Percentiles rank a stretch among this genome's conserved stretches.
phyloP scores from a whole-genome alignment of 2,888 invertebrate species.

The Apamea monoglypha region DNA sequence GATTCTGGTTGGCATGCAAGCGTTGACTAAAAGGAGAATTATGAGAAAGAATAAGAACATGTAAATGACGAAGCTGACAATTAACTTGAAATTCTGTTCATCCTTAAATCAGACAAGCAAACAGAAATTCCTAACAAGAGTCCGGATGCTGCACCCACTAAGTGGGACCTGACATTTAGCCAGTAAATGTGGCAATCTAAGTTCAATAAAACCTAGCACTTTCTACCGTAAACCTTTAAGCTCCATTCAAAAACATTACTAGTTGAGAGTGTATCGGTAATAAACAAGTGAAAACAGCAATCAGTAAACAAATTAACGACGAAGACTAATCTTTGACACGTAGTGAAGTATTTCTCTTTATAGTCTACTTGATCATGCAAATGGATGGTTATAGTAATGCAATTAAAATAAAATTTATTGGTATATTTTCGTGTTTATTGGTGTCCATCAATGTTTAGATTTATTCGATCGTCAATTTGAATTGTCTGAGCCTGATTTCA shows the following conservation, averaged over 20 bases:
- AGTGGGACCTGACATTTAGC: conserved; percentile 42
- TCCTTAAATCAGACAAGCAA: not conserved
- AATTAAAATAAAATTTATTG: conserved; percentile 37
- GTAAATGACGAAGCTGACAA: not conserved
- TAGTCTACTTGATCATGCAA: conserved; percentile 18
- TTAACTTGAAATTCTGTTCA: not conserved
- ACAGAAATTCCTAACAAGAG: conserved; percentile 17
- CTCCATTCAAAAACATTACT: conserved; percentile 26
- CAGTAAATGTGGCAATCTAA: conserved; percentile 9
- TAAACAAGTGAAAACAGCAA: conserved; percentile 52
- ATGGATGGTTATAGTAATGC: conserved; percentile 27
- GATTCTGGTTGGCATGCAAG: not conserved
- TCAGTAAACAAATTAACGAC: conserved; percentile 40
- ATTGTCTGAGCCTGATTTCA: conserved; percentile 31
- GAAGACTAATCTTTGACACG: conserved; percentile 32
- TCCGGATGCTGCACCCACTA: conserved; percentile 18
- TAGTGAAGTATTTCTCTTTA: conserved; percentile 30
- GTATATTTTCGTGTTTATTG: conserved; percentile 19
- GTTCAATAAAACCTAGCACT: conserved; percentile 39
- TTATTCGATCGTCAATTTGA: conserved; percentile 47
- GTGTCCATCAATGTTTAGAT: conserved; percentile 37
- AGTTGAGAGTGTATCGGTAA: conserved; percentile 14
- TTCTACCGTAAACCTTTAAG: conserved; percentile 42
- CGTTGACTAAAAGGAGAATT: not conserved
- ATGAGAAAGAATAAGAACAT: not conserved